These are phyloP conservation scores for Drosophila hydei DNA, from an alignment of 1,140 invertebrate genomes.

Conservation along the genomic window DNA sequence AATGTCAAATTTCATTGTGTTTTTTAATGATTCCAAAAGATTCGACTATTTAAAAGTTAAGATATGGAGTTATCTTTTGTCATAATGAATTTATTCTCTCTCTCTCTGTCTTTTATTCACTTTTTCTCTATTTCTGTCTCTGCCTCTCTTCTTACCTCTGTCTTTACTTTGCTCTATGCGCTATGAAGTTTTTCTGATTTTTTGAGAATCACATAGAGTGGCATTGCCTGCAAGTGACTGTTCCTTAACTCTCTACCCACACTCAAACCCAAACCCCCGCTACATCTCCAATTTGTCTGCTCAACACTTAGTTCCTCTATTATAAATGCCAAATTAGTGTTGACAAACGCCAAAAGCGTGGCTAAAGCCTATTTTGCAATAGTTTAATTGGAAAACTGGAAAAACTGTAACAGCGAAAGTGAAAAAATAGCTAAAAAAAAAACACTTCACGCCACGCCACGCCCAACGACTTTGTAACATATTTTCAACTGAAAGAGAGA, in stretches of 20 bases:
- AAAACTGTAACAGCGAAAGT: constrained; percentile 44
- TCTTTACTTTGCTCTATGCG: not conserved
- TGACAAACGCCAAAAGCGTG: constrained; percentile 43
- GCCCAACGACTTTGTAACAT: constrained; percentile 34
- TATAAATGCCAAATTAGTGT: constrained; percentile 6
- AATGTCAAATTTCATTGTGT: constrained; percentile 16
- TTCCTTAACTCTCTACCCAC: too few relatives aligned
- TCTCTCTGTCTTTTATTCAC: not conserved
- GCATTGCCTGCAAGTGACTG: not conserved
- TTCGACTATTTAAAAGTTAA: too few relatives aligned
- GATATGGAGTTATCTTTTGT: too few relatives aligned
- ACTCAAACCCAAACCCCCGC: not conserved
- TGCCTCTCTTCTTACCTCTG: too few relatives aligned
- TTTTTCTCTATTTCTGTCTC: not conserved
- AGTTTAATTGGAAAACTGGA: constrained; percentile 55
- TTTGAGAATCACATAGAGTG: constrained; percentile 1
- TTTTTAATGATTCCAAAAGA: not conserved
- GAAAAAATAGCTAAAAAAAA: constrained; percentile 42
- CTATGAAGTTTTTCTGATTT: not conserved
- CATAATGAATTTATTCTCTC: not conserved
- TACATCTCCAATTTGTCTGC: not conserved
- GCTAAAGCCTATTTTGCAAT: constrained; percentile 49
- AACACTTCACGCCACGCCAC: constrained; percentile 32
- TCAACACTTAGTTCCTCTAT: not conserved
- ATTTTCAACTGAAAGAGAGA: constrained; percentile 16